Evolutionary conservation across 2,888 invertebrate species (phyloP), one percentile per base, ranked within the genome.

Genomic region (Erebia ligea): DNA sequence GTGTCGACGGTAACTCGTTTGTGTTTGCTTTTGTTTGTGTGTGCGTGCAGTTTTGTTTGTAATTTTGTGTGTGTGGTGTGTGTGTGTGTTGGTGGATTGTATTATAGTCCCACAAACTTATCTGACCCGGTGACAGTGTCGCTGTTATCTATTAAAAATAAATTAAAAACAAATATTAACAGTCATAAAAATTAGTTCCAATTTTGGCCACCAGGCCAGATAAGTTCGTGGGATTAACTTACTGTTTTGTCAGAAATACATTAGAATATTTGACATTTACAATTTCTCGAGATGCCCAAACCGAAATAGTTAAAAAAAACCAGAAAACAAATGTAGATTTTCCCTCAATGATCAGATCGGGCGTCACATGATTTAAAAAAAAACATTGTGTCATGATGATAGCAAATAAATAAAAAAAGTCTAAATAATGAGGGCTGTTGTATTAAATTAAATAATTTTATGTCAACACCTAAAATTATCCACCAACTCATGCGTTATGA

Each of bases 1-100:
- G 88, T 87, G 84, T 86, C 85, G 84, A 92, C 87, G 93, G 93
- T 93, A 93, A 93, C 78, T 73, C 77, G 79, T 80, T 82, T 82
- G 79, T 82, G 72, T 79, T 75, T 76, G 75, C 73, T 76, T 82
- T 83, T 80, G 81, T 82, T 82, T 81, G 70, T 76, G 77, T 76
- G 74, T 71, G 72, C 64, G 73, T 77, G 72, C 68, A 68, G 68
- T 76, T 73, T 74, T 45, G 45, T 64, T 65, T 68, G 54, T 63
- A 69, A 40, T 71, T 73, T 67, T 64, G 17, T 67, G 67, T 56
- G 54, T 48, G 67, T 72, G 74, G 17, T 67, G 67, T 56, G 54
- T 48, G 67, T 72, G 74, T 76, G 73, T 71, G 73, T 75, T 75
- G 74, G 72, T 70, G 70, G 67, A 65, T 25, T 56, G 34, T 45